A percentile compares a stretch with the other conserved stretches of the same genome.
phyloP scores from a whole-genome alignment of 2,888 invertebrate genomes.

The Volucella inflata region DNA sequence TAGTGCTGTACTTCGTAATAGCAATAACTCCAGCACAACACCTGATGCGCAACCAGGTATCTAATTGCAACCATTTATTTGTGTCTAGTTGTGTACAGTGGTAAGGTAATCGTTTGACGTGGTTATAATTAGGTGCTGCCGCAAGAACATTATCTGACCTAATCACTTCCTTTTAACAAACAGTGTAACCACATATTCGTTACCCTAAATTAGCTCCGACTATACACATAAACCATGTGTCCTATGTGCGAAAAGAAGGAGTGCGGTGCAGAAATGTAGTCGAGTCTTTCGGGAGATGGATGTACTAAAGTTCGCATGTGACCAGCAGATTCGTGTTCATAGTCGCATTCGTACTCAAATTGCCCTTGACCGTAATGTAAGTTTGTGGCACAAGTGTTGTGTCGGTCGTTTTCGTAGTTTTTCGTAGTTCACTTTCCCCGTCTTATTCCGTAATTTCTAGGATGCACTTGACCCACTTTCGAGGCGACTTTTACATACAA shows the following conservation, averaged over 20 bases:
- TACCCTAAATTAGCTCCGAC: conserved; percentile 5
- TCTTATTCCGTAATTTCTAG: background rate
- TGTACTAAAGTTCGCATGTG: background rate
- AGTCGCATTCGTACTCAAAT: background rate
- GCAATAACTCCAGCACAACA: conserved; percentile 2
- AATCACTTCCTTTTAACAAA: conserved; percentile 33
- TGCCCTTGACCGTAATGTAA: background rate
- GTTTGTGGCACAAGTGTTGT: background rate
- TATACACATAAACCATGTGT: background rate
- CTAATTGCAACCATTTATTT: conserved; percentile 38
- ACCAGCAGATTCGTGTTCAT: background rate
- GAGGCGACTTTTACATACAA: background rate
- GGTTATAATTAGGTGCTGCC: conserved; percentile 66
- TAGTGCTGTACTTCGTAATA: conserved; percentile 28
- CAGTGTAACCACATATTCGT: conserved; percentile 35
- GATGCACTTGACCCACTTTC: conserved; percentile 50
- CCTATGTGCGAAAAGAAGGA: background rate
- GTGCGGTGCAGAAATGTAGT: too few species aligned
- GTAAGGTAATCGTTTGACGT: conserved; percentile 52
- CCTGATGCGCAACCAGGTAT: conserved; percentile 29
- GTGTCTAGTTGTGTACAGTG: background rate
- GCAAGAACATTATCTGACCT: conserved; percentile 48
- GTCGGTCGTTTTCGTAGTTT: conserved; percentile 14
- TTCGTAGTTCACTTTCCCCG: background rate
- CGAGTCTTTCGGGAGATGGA: background rate